These are phyloP conservation scores for Pampus argenteus DNA, from an alignment of 2,797 vertebrate species.

Conservation along the genomic window DNA sequence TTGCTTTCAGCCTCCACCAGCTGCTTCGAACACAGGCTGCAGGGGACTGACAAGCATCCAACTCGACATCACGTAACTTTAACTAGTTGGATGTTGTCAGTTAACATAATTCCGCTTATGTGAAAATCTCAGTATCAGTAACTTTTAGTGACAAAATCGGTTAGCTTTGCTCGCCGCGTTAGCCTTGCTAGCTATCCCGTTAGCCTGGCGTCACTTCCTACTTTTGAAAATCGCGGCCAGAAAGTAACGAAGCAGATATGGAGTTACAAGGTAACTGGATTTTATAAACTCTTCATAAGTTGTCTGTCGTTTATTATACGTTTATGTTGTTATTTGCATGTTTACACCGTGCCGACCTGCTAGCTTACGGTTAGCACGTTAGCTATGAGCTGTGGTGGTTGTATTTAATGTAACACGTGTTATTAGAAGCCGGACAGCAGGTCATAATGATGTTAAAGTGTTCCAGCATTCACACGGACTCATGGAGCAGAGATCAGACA, in stretches of 20 bases:
- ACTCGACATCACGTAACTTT: rapidly evolving
- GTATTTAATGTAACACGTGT: background rate
- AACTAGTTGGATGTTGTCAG: rapidly evolving
- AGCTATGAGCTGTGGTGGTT: background rate
- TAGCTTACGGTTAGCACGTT: background rate
- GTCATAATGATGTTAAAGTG: background rate
- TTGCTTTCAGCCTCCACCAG: background rate
- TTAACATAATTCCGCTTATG: rapidly evolving
- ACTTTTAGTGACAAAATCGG: background rate
- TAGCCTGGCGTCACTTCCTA: conserved; percentile 65
- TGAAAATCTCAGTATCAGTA: rapidly evolving
- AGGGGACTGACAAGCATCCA: background rate
- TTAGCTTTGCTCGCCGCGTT: conserved; percentile 10
- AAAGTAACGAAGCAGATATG: conserved; percentile 51
- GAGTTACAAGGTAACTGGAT: conserved; percentile 62
- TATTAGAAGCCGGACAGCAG: rapidly evolving
- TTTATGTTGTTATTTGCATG: background rate
- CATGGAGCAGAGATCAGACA: background rate
- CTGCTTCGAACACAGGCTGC: background rate
- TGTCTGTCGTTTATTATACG: background rate
- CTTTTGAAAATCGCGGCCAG: conserved; percentile 70
- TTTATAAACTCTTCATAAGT: rapidly evolving
- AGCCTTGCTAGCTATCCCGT: conserved; percentile 11
- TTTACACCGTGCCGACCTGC: background rate
- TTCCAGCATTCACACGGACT: background rate